A percentile compares a stretch with the other conserved stretches of the same genome.
These are phyloP conservation scores for Sitodiplosis mosellana DNA, from an alignment of 1,140 invertebrate genomes.

Conservation along the genomic window DNA sequence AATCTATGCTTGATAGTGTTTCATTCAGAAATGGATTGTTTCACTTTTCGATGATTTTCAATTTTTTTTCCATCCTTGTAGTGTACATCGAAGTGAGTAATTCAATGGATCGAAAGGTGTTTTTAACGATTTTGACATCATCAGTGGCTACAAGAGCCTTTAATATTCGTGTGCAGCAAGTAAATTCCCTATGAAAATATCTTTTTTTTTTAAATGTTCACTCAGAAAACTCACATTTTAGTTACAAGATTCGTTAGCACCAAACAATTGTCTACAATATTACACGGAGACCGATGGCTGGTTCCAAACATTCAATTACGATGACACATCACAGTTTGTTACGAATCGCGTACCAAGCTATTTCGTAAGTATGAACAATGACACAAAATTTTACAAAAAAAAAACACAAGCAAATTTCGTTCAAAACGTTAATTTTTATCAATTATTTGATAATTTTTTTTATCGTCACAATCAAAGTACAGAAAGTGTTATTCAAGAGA, in stretches of 20 bases:
- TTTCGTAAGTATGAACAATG: constrained; percentile 27
- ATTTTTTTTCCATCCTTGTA: constrained; percentile 23
- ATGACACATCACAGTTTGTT: constrained; percentile 31
- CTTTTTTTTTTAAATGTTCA: too few species aligned
- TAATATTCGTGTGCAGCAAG: constrained; percentile 42
- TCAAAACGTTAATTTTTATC: too few species aligned
- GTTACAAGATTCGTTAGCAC: constrained; percentile 22
- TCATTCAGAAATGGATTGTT: too few species aligned
- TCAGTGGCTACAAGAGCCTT: constrained; percentile 33
- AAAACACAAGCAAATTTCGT: too few species aligned
- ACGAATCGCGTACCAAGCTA: constrained; percentile 30
- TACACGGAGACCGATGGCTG: constrained; percentile 35
- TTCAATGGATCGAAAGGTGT: constrained; percentile 34
- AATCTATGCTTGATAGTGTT: constrained; percentile 13
- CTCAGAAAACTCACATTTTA: background rate
- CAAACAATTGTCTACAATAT: constrained; percentile 51
- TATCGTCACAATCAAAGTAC: too few species aligned
- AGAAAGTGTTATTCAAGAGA: too few species aligned
- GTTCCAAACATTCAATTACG: constrained; percentile 55
- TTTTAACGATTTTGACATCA: constrained; percentile 41
- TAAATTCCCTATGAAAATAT: constrained; percentile 11
- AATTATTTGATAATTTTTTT: too few species aligned
- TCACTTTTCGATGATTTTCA: too few species aligned
- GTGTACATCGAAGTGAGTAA: constrained; percentile 52
- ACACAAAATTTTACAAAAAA: too few species aligned